These are phyloP conservation scores for Scaptomyza pallida DNA, from an alignment of 1,140 invertebrate genomes.

Conservation along the genomic window DNA sequence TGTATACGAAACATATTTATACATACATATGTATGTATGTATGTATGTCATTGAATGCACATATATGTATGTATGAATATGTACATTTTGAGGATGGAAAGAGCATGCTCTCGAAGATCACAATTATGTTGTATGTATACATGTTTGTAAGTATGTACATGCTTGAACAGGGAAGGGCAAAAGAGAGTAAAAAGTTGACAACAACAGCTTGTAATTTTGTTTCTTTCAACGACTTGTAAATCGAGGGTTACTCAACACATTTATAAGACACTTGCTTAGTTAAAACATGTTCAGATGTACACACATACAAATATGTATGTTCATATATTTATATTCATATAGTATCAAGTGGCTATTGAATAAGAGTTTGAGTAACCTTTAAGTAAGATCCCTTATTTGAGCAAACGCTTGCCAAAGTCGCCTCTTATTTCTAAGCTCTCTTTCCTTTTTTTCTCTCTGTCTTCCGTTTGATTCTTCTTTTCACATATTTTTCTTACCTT, in stretches of 20 bases:
- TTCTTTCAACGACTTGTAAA: conserved; percentile 39
- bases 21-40: not conserved
- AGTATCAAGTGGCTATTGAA: too few relatives aligned
- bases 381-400: conserved; percentile 31
- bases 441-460: not conserved
- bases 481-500: not conserved
- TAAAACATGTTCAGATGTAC: too few relatives aligned
- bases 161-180: conserved; percentile 9
- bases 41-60: conserved; percentile 1
- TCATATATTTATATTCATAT: too few relatives aligned
- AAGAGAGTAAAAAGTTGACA: conserved; percentile 30
- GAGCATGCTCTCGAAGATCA: conserved; percentile 11
- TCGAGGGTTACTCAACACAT: conserved; percentile 13
- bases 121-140: conserved; percentile 23
- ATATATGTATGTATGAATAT: not conserved
- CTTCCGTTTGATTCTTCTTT: not conserved
- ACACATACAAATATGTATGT: too few relatives aligned
- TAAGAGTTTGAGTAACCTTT: conserved; percentile 11
- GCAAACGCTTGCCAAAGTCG: conserved; percentile 34
- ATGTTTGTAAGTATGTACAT: conserved; percentile 30
- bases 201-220: conserved; percentile 24
- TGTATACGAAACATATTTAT: not conserved
- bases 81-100: conserved; percentile 7
- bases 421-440: not conserved
- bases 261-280: too few relatives aligned